Evolutionary conservation across 53 echinoderm and acorn worm genomes (phyloP).

Genomic region (Mesocentrotus franciscanus): DNA sequence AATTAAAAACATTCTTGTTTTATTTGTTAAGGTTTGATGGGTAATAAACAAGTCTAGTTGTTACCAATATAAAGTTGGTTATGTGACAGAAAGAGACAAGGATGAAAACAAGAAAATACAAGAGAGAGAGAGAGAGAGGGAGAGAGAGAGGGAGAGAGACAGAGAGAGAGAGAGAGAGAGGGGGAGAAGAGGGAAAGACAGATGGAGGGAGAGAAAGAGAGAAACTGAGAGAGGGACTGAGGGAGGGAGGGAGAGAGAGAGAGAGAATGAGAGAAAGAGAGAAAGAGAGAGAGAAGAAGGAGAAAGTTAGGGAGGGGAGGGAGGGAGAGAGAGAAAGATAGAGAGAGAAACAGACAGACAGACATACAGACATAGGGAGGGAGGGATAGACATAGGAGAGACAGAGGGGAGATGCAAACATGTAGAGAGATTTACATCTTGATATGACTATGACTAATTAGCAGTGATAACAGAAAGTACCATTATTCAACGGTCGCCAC

Average conservation of each 20-base stretch:
- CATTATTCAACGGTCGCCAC: too few relatives aligned
- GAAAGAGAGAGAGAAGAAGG: too few relatives aligned
- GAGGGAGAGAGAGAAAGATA: background rate
- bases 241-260: background rate
- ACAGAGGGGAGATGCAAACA: too few relatives aligned
- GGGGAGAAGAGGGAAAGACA: background rate
- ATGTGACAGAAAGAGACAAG: background rate
- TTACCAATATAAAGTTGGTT: background rate
- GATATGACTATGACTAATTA: too few relatives aligned
- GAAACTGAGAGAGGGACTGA: background rate
- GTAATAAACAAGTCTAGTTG: background rate
- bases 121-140: background rate
- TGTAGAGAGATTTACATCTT: too few relatives aligned
- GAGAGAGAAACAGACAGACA: too few relatives aligned
- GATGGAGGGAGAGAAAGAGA: background rate
- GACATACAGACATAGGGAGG: too few relatives aligned
- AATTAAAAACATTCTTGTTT: background rate
- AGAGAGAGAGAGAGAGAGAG: background rate
- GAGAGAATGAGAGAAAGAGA: background rate
- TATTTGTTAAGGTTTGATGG: background rate
- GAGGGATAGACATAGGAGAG: too few relatives aligned
- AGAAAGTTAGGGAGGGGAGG: background rate
- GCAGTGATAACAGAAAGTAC: too few relatives aligned
- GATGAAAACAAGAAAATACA: background rate
- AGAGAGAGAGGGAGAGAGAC: background rate